phyloP scores from a whole-genome alignment of 2,888 invertebrate species.

The Drosophila colorata region DNA sequence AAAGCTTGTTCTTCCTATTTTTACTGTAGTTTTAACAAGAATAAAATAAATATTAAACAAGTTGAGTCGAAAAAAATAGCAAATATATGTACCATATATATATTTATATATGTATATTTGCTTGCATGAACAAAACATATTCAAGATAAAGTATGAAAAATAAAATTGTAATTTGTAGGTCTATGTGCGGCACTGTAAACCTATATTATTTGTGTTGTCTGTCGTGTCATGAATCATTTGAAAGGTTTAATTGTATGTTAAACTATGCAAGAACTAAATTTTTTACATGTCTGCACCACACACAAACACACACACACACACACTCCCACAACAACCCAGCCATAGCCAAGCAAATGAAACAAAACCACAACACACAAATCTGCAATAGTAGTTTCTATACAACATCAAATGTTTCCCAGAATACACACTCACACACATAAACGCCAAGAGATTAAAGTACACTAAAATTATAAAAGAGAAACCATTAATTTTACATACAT shows the following conservation, averaged over 20 bases:
- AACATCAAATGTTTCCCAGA: constrained; percentile 55
- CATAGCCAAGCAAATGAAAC: constrained; percentile 27
- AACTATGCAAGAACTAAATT: constrained; percentile 21
- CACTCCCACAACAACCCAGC: constrained; percentile 20
- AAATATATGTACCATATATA: constrained; percentile 1
- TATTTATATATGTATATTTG: constrained; percentile 12
- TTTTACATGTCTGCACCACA: constrained; percentile 41
- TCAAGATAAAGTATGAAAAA: constrained; percentile 1
- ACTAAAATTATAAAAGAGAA: constrained; percentile 24
- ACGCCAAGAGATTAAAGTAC: constrained; percentile 64
- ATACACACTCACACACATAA: constrained; percentile 6
- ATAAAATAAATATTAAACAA: constrained; percentile 25
- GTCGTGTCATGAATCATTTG: constrained; percentile 21
- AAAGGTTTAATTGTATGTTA: constrained; percentile 31
- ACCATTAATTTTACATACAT: constrained; percentile 57
- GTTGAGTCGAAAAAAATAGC: constrained; percentile 17
- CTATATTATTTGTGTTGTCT: constrained; percentile 31
- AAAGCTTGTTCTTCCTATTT: constrained; percentile 74
- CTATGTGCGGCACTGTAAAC: constrained; percentile 15
- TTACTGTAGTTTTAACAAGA: constrained; percentile 47
- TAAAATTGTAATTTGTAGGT: constrained; percentile 25
- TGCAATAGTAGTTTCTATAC: constrained; percentile 71
- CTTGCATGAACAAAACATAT: constrained; percentile 26
- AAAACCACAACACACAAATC: constrained; percentile 24
- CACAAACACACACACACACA: constrained; percentile 1